Base-by-base conservation (phyloP, 2,888 invertebrate species). In the Leucophenga maculata region DNA sequence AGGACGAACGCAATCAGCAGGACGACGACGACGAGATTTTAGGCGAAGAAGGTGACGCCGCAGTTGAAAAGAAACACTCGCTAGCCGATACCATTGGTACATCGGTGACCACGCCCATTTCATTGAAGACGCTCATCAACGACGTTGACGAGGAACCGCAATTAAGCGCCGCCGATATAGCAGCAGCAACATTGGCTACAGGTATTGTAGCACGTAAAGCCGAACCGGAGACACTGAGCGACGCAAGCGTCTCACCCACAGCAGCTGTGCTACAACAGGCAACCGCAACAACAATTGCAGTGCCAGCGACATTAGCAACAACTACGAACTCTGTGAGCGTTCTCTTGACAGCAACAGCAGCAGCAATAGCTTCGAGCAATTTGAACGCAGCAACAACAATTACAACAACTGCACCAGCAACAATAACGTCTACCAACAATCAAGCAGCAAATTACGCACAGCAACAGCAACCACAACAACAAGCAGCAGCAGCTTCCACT, bases 221-320 rank as follows among this genome's bases (percentile, higher is more conserved):
- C 20, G 86, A 86, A 16, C 86, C 86, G 20, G 86, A 86, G 69
- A 86, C 86, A 0, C 73, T 86, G 1, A 86, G 86, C 67, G 86
- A 86, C 75, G 82, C 86, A 16, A 86, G 86, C 65, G 84, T 86
- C 22, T 86, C 86, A 46, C 86, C 86, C 59, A 86, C 86, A 57
- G 79, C 84, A 6, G 77, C 78, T 2, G 81, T 83, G n/a, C 73
- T 84, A 20, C 80, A 83, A 59, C 74, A 80, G 68, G 70, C 77
- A 50, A 75, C 46, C 67, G 73, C 73, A 71, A 71, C 73, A 57
- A 59, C 70, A 57, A 65, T 72, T 31, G 69, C 78, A 65, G 66
- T 77, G 65, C 76, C 83, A 66, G 76, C 77, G 4, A 31, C n/a
- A 14, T 1, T 22, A 71, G 31, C 66, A 50, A 26, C 71, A 31